Evolutionary conservation across 2,113 vertebrate species (phyloP).

Genomic region (Riparia riparia): DNA sequence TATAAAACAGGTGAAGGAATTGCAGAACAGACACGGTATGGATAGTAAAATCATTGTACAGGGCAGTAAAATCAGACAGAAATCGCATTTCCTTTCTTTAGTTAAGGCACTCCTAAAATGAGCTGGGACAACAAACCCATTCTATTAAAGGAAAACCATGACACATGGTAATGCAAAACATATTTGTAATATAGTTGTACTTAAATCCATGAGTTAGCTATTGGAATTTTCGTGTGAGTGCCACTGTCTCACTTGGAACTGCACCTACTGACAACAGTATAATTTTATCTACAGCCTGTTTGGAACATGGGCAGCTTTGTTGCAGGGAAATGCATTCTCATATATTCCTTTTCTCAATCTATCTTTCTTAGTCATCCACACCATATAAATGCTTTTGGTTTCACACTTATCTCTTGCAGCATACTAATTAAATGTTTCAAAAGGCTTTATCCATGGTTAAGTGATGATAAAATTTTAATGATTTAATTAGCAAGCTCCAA

Average conservation of each 20-base stretch:
- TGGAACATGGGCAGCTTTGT: not conserved
- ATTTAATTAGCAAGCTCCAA: conserved; percentile 79
- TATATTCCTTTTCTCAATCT: not conserved
- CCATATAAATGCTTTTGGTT: conserved; percentile 41
- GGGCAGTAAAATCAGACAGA: not conserved
- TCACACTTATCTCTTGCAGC: conserved; percentile 41
- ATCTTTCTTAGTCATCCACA: not conserved
- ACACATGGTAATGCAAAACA: not conserved
- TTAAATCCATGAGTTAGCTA: not conserved
- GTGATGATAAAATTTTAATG: conserved; percentile 83
- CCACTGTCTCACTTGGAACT: not conserved
- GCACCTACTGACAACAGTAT: not conserved
- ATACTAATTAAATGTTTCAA: conserved; percentile 79
- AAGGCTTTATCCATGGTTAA: conserved; percentile 78
- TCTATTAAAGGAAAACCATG: not conserved
- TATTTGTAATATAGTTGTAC: not conserved
- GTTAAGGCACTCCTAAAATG: not conserved
- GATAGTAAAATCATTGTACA: not conserved
- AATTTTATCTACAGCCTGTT: conserved; percentile 12
- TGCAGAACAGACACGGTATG: not conserved
- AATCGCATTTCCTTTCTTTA: not conserved
- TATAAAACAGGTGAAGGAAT: not conserved
- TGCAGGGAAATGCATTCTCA: not conserved
- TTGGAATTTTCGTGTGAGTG: not conserved
- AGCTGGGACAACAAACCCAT: not conserved